Percentiles rank a stretch among this genome's conserved stretches.
Conservation (phyloP, 2,888 invertebrate species). For the Pasiphila rectangulata region DNA sequence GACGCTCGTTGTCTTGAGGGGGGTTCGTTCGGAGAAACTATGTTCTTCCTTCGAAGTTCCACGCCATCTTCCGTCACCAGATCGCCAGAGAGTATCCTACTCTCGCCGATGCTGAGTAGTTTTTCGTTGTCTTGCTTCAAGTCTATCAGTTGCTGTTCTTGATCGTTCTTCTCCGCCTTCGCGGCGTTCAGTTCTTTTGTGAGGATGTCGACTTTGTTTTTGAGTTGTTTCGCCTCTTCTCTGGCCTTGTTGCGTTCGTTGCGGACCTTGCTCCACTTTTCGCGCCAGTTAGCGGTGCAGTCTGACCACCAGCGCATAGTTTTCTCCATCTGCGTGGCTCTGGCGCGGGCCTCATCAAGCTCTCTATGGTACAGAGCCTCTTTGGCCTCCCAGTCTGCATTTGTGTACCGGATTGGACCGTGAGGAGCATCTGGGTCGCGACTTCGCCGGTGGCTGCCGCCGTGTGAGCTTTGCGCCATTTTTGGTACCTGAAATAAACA, state of each 20-base stretch:
- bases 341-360: slow-evolving; percentile 94
- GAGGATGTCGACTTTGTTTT: slow-evolving; percentile 88
- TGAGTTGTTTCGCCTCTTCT: slow-evolving; percentile 92
- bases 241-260: slow-evolving; percentile 96
- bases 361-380: slow-evolving; percentile 87
- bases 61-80: slow-evolving; percentile 65
- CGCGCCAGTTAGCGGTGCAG: slow-evolving; percentile 98
- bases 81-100: slow-evolving; percentile 64
- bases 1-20: slow-evolving; percentile 67
- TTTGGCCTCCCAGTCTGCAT: slow-evolving; percentile 89
- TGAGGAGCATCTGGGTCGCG: slow-evolving; percentile 81
- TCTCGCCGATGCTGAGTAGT: slow-evolving; percentile 79
- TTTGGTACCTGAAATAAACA: slow-evolving; percentile 38
- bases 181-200: slow-evolving; percentile 87
- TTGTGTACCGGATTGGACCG: slow-evolving; percentile 82
- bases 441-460: slow-evolving; percentile 82
- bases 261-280: slow-evolving; percentile 96
- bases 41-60: slow-evolving; percentile 63
- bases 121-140: slow-evolving; percentile 91
- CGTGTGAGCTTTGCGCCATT: slow-evolving; percentile 85
- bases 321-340: slow-evolving; percentile 99
- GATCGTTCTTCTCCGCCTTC: slow-evolving; percentile 89
- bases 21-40: slow-evolving; percentile 60
- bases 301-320: slow-evolving; percentile 99
- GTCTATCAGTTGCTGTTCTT: slow-evolving; percentile 88